Percentiles rank a stretch among this genome's conserved stretches.
phyloP scores from a whole-genome alignment of 2,888 invertebrate species.

The Diaprepes abbreviatus region DNA sequence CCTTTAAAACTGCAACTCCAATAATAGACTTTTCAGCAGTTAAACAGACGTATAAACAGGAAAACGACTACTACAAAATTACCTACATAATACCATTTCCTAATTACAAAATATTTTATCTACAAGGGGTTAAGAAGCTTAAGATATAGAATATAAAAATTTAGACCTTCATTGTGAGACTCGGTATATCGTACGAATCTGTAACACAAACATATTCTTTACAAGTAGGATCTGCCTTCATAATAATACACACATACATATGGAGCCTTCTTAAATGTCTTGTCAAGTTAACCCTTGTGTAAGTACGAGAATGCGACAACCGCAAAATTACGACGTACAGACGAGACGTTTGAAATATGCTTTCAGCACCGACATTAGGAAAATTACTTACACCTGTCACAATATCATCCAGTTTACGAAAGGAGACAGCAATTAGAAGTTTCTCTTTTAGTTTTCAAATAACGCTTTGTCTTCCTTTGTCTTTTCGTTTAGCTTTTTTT shows the following conservation, averaged over 20 bases:
- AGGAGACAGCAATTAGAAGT: constrained; percentile 33
- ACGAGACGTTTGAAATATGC: constrained; percentile 1
- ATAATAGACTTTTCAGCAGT: no score
- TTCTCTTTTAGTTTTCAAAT: constrained; percentile 10
- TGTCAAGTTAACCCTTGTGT: constrained; percentile 7
- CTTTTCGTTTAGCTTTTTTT: not conserved
- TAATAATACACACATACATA: not conserved
- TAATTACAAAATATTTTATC: no score
- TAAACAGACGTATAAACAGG: no score
- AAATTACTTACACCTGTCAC: constrained; percentile 31
- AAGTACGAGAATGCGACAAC: constrained; percentile 24
- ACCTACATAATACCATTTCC: no score
- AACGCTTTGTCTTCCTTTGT: constrained; percentile 18
- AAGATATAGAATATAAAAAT: no score
- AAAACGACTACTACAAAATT: no score
- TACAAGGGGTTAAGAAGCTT: no score
- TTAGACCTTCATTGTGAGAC: no score
- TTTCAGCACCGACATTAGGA: constrained; percentile 27
- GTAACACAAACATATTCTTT: not conserved
- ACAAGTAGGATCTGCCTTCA: not conserved
- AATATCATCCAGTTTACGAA: constrained; percentile 21
- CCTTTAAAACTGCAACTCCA: no score
- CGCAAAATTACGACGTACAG: constrained; percentile 19
- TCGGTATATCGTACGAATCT: no score
- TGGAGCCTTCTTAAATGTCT: not conserved